Evolutionary conservation across 2,888 invertebrate species (phyloP), one percentile per base, ranked within the genome.

Genomic region (Dolichomitus sp.): DNA sequence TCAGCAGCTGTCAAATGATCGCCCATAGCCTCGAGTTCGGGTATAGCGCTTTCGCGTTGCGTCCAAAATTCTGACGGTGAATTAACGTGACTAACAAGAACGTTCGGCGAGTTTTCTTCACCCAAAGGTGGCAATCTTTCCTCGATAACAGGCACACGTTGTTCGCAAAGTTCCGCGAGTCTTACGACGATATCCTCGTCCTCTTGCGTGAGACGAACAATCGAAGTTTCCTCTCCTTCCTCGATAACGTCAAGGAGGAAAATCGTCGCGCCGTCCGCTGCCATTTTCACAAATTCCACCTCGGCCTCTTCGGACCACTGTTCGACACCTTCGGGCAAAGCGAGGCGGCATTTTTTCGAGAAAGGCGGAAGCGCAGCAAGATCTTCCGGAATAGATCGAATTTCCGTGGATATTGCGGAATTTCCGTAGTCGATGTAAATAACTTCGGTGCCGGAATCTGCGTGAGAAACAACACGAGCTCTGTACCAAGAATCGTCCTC

Each of bases 381-480:
- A 69, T 96, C 95, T 84, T 95, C 95, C 0, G 97, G 96, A 40
- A 97, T 94, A 73, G 94, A 94, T 74, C 95, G 94, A 40, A 96
- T 94, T 84, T 95, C 95, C 70, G 94, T 94, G 76, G 96, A 95
- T 63, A 95, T 94, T 7, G 96, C 95, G 61, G 96, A 95, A 89
- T 96, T 96, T 1, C 97, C 97, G 87, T 96, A 97, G 92, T 97
- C 97, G 23, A 97, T 95, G 87, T 96, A 97, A 76, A 95, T 94
- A 0, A 96, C 96, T 88, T 95, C 95, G 70, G 95, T 94, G 9
- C 95, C 94, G 0, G 93, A 91, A 19, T 95, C 95, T 54, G 95
- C 95, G 78, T 95, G 95, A 65, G 96, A 95, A 14, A 96, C 89
- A 68, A 97, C 94, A 72, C 95, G 95, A 0, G 96, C 96, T 84